Evolutionary conservation across 2,888 invertebrate genomes (phyloP).

Genomic region (Oeneis ivallda): DNA sequence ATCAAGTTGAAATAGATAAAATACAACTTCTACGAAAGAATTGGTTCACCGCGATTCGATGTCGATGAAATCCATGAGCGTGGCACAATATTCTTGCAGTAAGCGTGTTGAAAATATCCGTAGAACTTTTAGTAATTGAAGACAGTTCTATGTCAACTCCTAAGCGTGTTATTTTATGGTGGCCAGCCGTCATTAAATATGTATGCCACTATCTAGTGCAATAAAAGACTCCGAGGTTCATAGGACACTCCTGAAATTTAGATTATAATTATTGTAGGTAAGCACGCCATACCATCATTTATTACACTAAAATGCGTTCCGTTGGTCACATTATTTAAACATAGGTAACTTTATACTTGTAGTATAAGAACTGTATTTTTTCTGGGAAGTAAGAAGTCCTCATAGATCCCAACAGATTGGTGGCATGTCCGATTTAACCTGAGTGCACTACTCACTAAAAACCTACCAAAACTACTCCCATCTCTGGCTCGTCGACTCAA

Average conservation of each 20-base stretch:
- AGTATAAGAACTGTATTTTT: not conserved
- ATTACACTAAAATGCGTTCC: slow-evolving; percentile 9
- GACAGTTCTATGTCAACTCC: not conserved
- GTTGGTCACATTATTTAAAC: slow-evolving; percentile 11
- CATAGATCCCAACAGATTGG: too few relatives aligned
- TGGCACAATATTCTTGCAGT: too few relatives aligned
- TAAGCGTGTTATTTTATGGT: slow-evolving; percentile 13
- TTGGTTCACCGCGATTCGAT: not conserved
- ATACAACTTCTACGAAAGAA: not conserved
- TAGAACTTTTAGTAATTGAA: not conserved
- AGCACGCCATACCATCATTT: slow-evolving; percentile 36
- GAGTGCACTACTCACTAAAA: too few relatives aligned
- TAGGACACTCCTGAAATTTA: slow-evolving; percentile 18
- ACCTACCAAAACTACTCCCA: too few relatives aligned
- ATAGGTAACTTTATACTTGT: not conserved
- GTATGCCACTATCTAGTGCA: slow-evolving; percentile 13
- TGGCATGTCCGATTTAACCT: too few relatives aligned
- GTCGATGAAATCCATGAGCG: not conserved
- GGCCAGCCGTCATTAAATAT: slow-evolving; percentile 16
- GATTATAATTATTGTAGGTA: slow-evolving; percentile 24
- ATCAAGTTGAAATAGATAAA: not conserved
- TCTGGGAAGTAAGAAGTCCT: too few relatives aligned
- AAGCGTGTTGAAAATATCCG: not conserved
- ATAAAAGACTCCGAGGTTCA: slow-evolving; percentile 22
- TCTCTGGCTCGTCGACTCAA: too few relatives aligned